Base-by-base conservation (phyloP, 1,140 invertebrate genomes). In the Epicauta chinensis region DNA sequence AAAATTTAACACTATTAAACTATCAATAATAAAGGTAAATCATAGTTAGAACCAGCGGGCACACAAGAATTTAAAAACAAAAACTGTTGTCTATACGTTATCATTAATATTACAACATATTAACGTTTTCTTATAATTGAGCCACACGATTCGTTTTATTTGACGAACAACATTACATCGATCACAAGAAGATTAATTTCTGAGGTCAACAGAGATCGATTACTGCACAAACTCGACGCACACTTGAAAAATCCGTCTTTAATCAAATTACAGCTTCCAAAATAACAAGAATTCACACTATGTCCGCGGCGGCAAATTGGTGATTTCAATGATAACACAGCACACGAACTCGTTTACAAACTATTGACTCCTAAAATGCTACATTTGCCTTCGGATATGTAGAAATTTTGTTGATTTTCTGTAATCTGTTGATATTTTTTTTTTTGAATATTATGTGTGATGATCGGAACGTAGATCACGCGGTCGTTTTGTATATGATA, bases 401-500 rank as follows among this genome's bases (percentile, higher is more conserved):
- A n/a, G 10, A 10, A 12, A 3, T 34, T 34, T 11, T 34, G 5
- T 34, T 34, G 29, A 23, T 43, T 43, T 23, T 43, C 40, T 40
- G 44, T 36, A 43, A 15, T 11, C 13, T 45, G 30, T 29, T 34
- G 30, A 16, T 32, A 41, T 5, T n/a, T 11, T 7, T 23, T 0
- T 12, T 34, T 34, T 3, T 34, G 32, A n/a, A 7, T 34, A n/a
- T 11, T 11, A 30, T 5, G 29, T 30, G 29, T 30, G 32, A 3
- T 11, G 23, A 40, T 49, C 46, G 46, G 46, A 49, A 49, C 46
- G 37, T 31, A 31, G 35, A 49, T 30, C 56, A 51, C 56, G 56
- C 56, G 42, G 42, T 50, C 31, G 23, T 34, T n/a, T 46, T 12
- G n/a, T n/a, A n/a, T n/a, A n/a, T 17, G 29, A 12, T 52, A 42